A percentile compares a stretch with the other conserved stretches of the same genome.
phyloP scores from a whole-genome alignment of 2,888 invertebrate species.

The Leptinotarsa haldemani region DNA sequence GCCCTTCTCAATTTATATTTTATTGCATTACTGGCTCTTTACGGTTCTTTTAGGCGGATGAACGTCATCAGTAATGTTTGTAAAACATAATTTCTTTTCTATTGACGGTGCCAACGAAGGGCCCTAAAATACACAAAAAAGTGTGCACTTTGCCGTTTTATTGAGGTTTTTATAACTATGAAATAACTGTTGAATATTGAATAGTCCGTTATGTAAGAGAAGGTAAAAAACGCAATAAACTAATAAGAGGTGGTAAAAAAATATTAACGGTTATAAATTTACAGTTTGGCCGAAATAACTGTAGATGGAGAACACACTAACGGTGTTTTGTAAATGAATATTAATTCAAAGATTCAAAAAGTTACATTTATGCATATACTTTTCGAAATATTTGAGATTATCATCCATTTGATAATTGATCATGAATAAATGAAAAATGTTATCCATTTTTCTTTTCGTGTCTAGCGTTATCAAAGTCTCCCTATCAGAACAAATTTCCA shows the following conservation, averaged over 20 bases:
- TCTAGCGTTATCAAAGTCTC: too few species aligned
- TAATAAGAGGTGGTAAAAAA: slow-evolving; percentile 5
- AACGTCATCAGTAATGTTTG: background rate
- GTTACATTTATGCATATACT: too few species aligned
- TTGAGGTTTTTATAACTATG: background rate
- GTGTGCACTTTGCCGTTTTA: background rate
- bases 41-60: background rate
- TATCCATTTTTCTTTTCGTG: too few species aligned
- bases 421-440: too few species aligned
- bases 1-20: background rate
- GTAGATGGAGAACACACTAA: background rate
- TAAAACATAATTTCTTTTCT: background rate
- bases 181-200: background rate
- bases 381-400: too few species aligned
- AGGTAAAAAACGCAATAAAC: slow-evolving; percentile 11
- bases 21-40: background rate
- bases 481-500: too few species aligned
- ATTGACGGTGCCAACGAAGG: background rate
- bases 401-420: too few species aligned
- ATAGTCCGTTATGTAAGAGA: slow-evolving; percentile 2
- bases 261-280: background rate
- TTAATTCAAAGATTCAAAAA: too few species aligned
- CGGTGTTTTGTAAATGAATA: background rate
- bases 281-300: background rate
- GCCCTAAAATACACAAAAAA: slow-evolving; percentile 9